Evolutionary conservation across 2,113 vertebrate species (phyloP), one percentile per base, ranked within the genome.

Genomic region (Platysternon megacephalum): DNA sequence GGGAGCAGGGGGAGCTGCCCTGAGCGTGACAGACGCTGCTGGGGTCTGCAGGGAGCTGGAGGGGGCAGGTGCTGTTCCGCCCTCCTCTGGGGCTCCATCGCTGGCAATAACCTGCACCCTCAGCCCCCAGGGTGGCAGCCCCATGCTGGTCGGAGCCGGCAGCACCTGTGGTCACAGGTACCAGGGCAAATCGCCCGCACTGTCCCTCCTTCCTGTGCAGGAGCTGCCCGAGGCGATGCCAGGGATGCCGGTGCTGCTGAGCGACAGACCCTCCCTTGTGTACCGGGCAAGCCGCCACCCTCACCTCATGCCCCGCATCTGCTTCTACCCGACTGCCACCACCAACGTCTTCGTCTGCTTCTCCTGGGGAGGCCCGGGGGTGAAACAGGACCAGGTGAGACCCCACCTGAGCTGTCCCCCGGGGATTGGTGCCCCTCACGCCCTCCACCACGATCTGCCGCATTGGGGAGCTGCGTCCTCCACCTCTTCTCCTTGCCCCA

Each of bases 281-380:
- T 98, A 96, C 93, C 93, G 46, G 58, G 97, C 96, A n/a, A 96
- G 96, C 84, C 89, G 94, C 78, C 56, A 46, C 35, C 97, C 97
- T 78, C 94, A 95, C 39, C 74, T 82, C 51, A 95, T 98, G 93
- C 97, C 96, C 0, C 51, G 72, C 7, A 48, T 98, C 79, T 97
- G 97, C 76, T 35, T 92, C 53, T 97, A 97, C 32, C 78, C 91
- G 46, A 91, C 24, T 13, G 93, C 95, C 2, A n/a, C 82, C 7
- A 22, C n/a, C 17, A 19, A 86, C 83, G 94, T 95, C 80, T 97
- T 98, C 44, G 95, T 95, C 42, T 96, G 96, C 32, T 95, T 98
- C 79, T 91, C 94, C 44, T 98, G 98, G 97, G 82, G 85, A 17
- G 86, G 90, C 24, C 28, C 91, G 55, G 82, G 39, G 79, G 83